phyloP scores from a whole-genome alignment of 2,113 vertebrate genomes.

The Bubo bubo region DNA sequence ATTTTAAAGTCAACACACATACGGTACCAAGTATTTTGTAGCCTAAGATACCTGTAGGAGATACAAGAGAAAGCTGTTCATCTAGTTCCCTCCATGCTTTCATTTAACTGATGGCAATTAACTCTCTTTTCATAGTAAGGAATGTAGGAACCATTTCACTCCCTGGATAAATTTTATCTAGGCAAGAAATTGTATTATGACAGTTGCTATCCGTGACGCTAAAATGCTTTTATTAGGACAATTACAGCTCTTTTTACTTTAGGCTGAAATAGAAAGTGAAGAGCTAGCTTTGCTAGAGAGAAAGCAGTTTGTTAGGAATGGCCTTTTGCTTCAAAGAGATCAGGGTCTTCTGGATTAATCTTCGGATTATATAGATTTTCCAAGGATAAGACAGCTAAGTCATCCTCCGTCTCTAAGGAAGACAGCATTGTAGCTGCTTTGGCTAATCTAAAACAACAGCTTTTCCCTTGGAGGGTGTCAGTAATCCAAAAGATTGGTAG shows the following conservation, averaged over 20 bases:
- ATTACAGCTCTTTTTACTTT: conserved; percentile 63
- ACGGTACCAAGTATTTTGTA: conserved; percentile 28
- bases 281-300: conserved; percentile 11
- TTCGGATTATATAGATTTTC: conserved; percentile 63
- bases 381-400: conserved; percentile 66
- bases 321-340: conserved; percentile 59
- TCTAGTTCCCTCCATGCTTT: background rate
- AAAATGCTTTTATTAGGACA: conserved; percentile 67
- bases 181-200: conserved; percentile 68
- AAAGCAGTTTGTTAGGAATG: conserved; percentile 54
- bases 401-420: conserved; percentile 55
- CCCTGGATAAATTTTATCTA: conserved; percentile 55
- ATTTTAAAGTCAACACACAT: conserved; percentile 60
- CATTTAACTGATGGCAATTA: conserved; percentile 48
- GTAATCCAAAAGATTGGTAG: conserved; percentile 70
- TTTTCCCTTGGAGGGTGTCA: conserved; percentile 69
- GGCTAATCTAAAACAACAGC: conserved; percentile 70
- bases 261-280: conserved; percentile 46
- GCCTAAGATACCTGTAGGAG: conserved; percentile 25
- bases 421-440: conserved; percentile 47
- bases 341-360: conserved; percentile 67
- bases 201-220: conserved; percentile 46
- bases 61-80: conserved; percentile 40
- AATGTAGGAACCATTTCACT: conserved; percentile 49
- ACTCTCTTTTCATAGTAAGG: background rate